Evolutionary conservation across 2,797 vertebrate genomes (phyloP).

Genomic region (Premnoplex brunnescens): DNA sequence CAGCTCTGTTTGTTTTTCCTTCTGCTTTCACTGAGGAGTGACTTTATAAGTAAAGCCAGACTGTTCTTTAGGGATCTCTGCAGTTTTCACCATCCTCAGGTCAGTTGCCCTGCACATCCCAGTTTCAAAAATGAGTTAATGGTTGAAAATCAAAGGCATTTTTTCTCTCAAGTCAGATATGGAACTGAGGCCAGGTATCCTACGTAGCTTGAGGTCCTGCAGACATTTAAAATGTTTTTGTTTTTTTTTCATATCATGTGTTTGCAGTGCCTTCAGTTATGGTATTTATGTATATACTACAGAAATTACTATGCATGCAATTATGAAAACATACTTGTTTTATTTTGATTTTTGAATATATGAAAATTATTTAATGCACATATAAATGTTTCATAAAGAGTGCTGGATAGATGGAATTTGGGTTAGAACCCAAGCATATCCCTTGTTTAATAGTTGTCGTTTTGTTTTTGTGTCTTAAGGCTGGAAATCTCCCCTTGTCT

Average conservation of each 20-base stretch:
- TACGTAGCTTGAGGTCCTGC: background rate
- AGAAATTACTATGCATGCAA: background rate
- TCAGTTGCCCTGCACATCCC: background rate
- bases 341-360: background rate
- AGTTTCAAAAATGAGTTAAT: background rate
- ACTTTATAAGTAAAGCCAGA: background rate
- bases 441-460: background rate
- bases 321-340: background rate
- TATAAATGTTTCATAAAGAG: background rate
- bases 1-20: background rate
- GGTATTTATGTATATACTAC: background rate
- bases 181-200: background rate
- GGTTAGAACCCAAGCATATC: background rate
- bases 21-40: background rate
- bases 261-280: background rate
- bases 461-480: background rate
- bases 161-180: background rate
- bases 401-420: background rate
- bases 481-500: background rate
- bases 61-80: background rate
- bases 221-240: background rate
- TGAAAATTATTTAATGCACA: background rate
- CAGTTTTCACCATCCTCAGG: background rate
- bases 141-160: background rate
- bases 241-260: background rate